Evolutionary conservation across 2,113 vertebrate species (phyloP).

Genomic region (Scopus umbretta): DNA sequence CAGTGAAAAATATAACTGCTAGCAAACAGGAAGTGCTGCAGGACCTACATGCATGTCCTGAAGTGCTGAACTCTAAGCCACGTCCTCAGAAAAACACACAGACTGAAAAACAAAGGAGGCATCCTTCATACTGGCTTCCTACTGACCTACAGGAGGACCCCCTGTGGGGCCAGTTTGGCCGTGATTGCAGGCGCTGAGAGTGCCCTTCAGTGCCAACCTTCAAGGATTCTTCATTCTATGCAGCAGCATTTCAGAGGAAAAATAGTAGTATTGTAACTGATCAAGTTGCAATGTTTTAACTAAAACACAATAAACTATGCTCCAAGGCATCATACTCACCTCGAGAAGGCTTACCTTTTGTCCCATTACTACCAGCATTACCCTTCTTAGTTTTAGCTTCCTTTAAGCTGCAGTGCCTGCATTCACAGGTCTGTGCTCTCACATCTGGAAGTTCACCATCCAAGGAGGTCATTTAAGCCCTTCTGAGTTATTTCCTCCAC

Average conservation of each 20-base stretch:
- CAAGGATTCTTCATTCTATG: not conserved
- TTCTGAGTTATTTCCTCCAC: not conserved
- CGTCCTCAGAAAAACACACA: not conserved
- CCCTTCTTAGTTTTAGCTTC: not conserved
- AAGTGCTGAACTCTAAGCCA: not conserved
- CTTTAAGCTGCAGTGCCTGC: not conserved
- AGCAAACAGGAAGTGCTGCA: not conserved
- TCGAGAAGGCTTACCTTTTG: not conserved
- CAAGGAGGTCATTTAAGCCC: not conserved
- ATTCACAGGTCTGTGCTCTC: not conserved
- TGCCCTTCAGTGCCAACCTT: accelerated
- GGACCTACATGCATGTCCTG: not conserved
- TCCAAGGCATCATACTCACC: not conserved
- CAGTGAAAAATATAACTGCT: not conserved
- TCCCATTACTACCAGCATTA: not conserved
- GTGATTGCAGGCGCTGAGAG: not conserved
- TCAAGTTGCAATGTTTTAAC: not conserved
- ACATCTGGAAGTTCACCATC: not conserved
- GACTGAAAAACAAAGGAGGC: not conserved
- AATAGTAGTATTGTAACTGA: not conserved
- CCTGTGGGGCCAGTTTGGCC: not conserved
- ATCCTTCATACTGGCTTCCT: not conserved
- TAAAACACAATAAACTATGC: not conserved
- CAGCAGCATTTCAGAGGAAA: not conserved
- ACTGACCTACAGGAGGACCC: not conserved